Conservation (phyloP, 2,888 invertebrate genomes). For the Drosophila picticornis region DNA sequence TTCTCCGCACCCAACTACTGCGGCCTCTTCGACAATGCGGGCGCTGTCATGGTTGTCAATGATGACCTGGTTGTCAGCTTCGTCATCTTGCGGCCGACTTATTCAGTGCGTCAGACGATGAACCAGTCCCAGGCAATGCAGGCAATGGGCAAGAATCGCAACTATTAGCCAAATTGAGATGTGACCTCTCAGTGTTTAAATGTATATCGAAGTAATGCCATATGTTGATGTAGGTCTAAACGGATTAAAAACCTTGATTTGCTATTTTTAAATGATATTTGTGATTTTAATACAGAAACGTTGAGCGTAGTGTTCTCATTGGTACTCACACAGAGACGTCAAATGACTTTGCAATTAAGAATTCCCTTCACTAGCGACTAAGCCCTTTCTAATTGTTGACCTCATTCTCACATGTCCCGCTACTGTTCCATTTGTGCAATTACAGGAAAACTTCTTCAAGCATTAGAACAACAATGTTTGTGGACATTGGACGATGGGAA, state of each 20-base stretch:
- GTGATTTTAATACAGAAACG: neutral
- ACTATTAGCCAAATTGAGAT: constrained; percentile 31
- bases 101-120: constrained; percentile 1
- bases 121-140: constrained; percentile 7
- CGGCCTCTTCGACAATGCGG: constrained; percentile 94
- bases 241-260: neutral
- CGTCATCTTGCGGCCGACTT: constrained; percentile 93
- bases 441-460: constrained; percentile 61
- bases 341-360: neutral
- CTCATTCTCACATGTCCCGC: constrained; percentile 60
- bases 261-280: neutral
- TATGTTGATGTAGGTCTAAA: neutral
- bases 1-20: constrained; percentile 98
- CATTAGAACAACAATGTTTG: constrained; percentile 61
- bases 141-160: constrained; percentile 48
- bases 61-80: constrained; percentile 99
- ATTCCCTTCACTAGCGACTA: constrained; percentile 18
- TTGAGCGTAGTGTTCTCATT: neutral
- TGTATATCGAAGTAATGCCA: neutral
- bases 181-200: neutral
- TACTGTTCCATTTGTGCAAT: constrained; percentile 70
- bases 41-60: constrained; percentile 99
- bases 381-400: constrained; percentile 48
- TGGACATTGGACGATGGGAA: constrained; percentile 34
- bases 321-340: neutral